phyloP scores from a whole-genome alignment of 2,113 vertebrate species.

The Dipodomys ordii region DNA sequence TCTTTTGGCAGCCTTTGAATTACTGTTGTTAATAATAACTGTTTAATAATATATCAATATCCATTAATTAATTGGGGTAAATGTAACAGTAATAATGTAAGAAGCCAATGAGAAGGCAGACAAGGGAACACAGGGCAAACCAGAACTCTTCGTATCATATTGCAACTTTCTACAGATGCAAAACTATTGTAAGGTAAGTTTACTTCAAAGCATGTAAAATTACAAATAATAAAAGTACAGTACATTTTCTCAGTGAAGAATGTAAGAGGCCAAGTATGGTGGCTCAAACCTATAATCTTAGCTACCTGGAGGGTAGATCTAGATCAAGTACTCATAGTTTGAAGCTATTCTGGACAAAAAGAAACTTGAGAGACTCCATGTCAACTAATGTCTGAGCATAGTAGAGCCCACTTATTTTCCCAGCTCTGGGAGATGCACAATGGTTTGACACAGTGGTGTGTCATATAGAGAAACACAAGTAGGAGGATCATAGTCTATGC shows the following conservation, averaged over 20 bases:
- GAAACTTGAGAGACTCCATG: too few relatives aligned
- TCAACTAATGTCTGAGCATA: too few relatives aligned
- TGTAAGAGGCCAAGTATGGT: too few relatives aligned
- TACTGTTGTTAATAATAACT: constrained; percentile 2
- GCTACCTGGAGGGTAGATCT: too few relatives aligned
- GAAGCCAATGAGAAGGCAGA: background rate
- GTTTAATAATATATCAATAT: background rate
- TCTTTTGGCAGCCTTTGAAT: background rate
- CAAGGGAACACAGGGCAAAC: background rate
- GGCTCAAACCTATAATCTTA: too few relatives aligned
- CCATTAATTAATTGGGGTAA: background rate
- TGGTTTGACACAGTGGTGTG: too few relatives aligned
- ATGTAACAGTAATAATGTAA: background rate
- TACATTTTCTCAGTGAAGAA: background rate
- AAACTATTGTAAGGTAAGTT: background rate
- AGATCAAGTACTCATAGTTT: too few relatives aligned
- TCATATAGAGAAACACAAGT: too few relatives aligned
- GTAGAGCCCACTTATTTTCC: too few relatives aligned
- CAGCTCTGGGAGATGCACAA: too few relatives aligned
- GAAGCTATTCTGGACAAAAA: too few relatives aligned
- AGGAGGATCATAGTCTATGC: too few relatives aligned
- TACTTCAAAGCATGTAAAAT: constrained; percentile 16
- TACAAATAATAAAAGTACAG: background rate
- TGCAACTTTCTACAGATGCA: background rate
- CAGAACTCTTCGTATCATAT: background rate